Base-by-base conservation (phyloP, 2,797 vertebrate species). In the Nothura maculosa region DNA sequence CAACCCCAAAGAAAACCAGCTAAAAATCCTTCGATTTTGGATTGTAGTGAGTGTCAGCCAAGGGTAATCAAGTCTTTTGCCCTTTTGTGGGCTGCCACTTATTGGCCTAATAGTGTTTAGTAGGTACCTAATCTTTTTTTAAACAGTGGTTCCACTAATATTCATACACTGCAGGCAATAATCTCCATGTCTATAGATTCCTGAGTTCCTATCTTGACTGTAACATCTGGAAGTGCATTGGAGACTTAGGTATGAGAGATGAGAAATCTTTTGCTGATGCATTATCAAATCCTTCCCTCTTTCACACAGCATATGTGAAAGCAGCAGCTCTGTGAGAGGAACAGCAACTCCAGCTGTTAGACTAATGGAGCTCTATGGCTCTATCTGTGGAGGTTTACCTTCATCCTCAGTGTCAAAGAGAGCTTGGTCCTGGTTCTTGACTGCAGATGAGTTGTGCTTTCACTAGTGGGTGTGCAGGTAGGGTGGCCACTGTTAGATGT, bases 361-460 rank as follows among this genome's bases (percentile, higher is more conserved):
- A 40, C 32, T 30, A 13, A 36, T 3, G 19, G 24, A 82, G 21
- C 50, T 45, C 21, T 9, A 27, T 19, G 30, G 30, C 20, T 40
- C 4, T 80, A 21, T 8, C 32, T 9, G 2, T 62, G 72, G 28
- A 52, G 48, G 21, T 55, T 55, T 69, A 14, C 14, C 18, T 69
- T 87, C n/a, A 69, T 8, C 15, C 9, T 7, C 25, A 27, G 16
- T 5, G 8, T 1, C 0, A 0, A 4, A 28, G 47, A 4, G 36
- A 69, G 13, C 7, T 52, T 0, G 1, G 24, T 32, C 47, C 16
- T 0, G 0, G 18, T 3, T 25, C 0, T 1, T 0, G 0, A 10
- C 38, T 81, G 47, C 27, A 40, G 28, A 28, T 34, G 69, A 61
- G 32, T 38, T 36, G 27, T 43, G 25, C n/a, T 58, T 58, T 66